Percentiles rank a stretch among this genome's conserved stretches.
Evolutionary conservation across 2,797 vertebrate genomes (phyloP).

Genomic region (Siniperca obscura): DNA sequence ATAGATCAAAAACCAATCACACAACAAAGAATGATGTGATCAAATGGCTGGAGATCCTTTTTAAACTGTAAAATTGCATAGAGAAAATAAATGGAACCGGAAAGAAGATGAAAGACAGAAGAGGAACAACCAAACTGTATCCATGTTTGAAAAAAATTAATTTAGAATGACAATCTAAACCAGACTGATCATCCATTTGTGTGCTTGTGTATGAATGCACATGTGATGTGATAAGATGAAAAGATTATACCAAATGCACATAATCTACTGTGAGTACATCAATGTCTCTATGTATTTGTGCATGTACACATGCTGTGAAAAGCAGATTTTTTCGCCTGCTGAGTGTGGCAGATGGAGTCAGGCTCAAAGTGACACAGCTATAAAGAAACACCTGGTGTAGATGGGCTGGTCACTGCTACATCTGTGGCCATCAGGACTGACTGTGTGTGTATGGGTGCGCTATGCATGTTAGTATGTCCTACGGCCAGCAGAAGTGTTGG

Average conservation of each 20-base stretch:
- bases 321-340: conserved; percentile 58
- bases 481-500: conserved; percentile 78
- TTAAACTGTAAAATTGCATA: not conserved
- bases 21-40: conserved; percentile 8
- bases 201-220: not conserved
- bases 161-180: not conserved
- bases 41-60: not conserved
- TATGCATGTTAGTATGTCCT: conserved; percentile 68
- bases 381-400: conserved; percentile 87
- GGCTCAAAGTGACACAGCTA: conserved; percentile 85
- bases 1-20: not conserved
- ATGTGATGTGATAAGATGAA: not conserved
- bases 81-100: not conserved
- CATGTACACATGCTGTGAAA: conserved; percentile 40
- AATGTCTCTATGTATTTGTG: conserved; percentile 35
- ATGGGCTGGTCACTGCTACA: conserved; percentile 82
- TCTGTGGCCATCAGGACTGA: conserved; percentile 82
- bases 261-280: conserved; percentile 24
- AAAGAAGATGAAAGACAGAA: not conserved
- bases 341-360: conserved; percentile 84
- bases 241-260: not conserved
- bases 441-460: conserved; percentile 14
- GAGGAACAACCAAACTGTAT: not conserved
- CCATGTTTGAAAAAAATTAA: not conserved
- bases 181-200: not conserved